Conservation (phyloP, 2,113 vertebrate species). For the Fregata magnificens region DNA sequence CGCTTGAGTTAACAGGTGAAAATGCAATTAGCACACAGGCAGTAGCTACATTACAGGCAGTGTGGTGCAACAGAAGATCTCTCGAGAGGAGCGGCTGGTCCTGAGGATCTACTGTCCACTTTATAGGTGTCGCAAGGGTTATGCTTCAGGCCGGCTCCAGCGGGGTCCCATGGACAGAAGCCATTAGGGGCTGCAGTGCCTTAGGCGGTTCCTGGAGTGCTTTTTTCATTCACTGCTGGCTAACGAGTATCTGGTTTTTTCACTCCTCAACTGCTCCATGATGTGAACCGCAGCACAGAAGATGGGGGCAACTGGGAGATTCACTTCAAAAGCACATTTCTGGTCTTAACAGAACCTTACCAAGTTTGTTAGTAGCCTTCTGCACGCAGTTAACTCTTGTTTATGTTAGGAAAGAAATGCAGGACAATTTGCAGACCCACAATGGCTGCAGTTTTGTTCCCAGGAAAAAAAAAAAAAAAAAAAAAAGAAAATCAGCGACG, state of each 20-base stretch:
- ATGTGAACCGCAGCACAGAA: not conserved
- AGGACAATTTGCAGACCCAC: not conserved
- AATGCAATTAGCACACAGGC: not conserved
- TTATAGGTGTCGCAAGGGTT: not conserved
- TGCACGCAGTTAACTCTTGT: not conserved
- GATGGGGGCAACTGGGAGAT: not conserved
- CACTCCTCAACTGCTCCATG: not conserved
- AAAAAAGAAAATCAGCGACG: not conserved
- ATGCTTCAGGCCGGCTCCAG: not conserved
- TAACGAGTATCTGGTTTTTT: not conserved
- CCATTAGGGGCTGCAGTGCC: not conserved
- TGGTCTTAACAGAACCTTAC: not conserved
- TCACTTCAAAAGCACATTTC: not conserved
- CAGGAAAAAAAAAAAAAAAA: not conserved
- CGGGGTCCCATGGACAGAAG: accelerated
- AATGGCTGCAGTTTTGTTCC: not conserved
- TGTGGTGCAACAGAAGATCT: not conserved
- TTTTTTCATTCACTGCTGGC: not conserved
- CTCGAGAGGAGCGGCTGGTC: accelerated
- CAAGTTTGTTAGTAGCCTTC: not conserved
- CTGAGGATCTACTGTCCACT: not conserved
- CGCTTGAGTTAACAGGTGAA: not conserved
- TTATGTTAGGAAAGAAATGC: not conserved
- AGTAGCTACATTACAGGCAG: not conserved
- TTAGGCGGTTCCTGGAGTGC: not conserved